Conservation (phyloP, 1,140 invertebrate genomes). For the Drosophila baimaii region DNA sequence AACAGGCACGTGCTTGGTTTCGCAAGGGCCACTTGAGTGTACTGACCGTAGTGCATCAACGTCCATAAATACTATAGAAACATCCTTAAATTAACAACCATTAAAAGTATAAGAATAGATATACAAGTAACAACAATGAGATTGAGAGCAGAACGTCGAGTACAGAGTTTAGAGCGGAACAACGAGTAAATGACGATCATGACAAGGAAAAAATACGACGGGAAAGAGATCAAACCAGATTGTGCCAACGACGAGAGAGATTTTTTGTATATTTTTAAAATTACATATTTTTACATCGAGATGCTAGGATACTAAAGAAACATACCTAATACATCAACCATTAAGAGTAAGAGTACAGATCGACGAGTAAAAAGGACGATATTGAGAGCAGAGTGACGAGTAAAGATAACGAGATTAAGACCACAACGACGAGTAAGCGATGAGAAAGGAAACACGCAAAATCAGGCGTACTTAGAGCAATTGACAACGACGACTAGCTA, state of each 20-base stretch:
- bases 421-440: neutral
- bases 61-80: neutral
- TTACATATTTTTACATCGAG: neutral
- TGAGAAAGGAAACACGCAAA: too few relatives aligned
- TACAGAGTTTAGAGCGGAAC: neutral
- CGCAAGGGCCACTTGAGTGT: too few relatives aligned
- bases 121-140: neutral
- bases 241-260: too few relatives aligned
- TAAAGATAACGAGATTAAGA: neutral
- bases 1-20: too few relatives aligned
- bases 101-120: neutral
- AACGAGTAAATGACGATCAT: neutral
- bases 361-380: neutral
- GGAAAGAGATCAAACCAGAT: too few relatives aligned
- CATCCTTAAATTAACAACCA: neutral
- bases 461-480: too few relatives aligned
- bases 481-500: too few relatives aligned
- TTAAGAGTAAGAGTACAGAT: neutral
- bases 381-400: neutral
- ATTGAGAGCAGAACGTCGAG: neutral
- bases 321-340: neutral
- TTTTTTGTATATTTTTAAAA: too few relatives aligned
- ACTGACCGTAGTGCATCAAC: too few relatives aligned
- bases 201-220: too few relatives aligned
- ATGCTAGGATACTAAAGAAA: neutral